Base-by-base conservation (phyloP, 2,113 vertebrate genomes). In the Pseudolaguvia tuberculata region DNA sequence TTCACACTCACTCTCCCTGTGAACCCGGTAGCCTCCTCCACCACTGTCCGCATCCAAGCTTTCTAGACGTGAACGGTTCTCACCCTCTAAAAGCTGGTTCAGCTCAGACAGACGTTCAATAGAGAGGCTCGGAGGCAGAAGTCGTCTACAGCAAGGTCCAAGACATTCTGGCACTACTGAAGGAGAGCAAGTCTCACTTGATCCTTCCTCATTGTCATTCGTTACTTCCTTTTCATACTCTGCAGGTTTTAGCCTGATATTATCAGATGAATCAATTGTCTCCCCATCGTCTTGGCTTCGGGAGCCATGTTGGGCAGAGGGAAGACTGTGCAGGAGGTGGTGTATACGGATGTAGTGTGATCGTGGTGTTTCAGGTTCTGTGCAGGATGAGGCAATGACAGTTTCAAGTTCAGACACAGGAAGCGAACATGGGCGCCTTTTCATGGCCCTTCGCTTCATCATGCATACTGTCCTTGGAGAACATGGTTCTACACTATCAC, bases 321-420 rank as follows among this genome's bases (percentile, higher is more conserved):
- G 96, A 77, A 99, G 84, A 71, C 95, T 97, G 90, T 99, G 96
- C 8, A 99, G 92, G 55, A 99, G 89, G 73, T 96, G 94, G 86
- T 99, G 97, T 72, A 99, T 94, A 17, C 94, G 91, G 71, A 99
- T 95, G 88, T 99, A 99, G 85, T 99, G 97, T 0, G 96, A 95
- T 3, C 95, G 90, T 0, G 97, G 97, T 0, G 96, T 99, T 84
- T 98, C 96, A 0, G 95, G 94, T 35, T 98, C 94, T 0, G 93
- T 93, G 0, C 95, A 98, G 0, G 93, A 90, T 0, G 97, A 94
- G 0, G 96, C 95, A 2, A 98, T 95, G 57, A 98, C 95, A 0
- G 93, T 97, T 83, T 99, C 97, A 71, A 99, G 91, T 81, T 98
- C 96, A 0, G 97, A 99, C 78, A 98, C 96, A 0, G 96, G 96